Evolutionary conservation across 2,113 vertebrate genomes (phyloP).

Genomic region (Gallinago media): DNA sequence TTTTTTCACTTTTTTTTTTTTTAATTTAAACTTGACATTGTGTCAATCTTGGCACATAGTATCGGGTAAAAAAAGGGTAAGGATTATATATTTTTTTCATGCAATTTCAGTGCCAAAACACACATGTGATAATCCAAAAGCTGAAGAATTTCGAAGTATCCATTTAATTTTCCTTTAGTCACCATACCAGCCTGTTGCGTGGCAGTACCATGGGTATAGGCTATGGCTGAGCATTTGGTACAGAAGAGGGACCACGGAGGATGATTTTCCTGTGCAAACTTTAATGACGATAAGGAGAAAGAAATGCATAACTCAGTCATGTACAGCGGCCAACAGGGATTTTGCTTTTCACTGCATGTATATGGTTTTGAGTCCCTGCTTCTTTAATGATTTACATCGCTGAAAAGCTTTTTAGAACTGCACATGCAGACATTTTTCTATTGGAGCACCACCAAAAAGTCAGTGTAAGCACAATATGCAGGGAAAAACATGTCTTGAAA

Average conservation of each 20-base stretch:
- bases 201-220: neutral
- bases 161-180: neutral
- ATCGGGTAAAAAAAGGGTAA: neutral
- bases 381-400: slow-evolving; percentile 66
- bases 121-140: neutral
- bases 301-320: neutral
- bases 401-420: slow-evolving; percentile 62
- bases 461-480: slow-evolving; percentile 60
- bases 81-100: neutral
- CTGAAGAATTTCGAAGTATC: neutral
- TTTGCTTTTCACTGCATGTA: slow-evolving; percentile 6
- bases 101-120: neutral
- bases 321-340: slow-evolving; percentile 35
- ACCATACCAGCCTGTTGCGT: neutral
- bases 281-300: slow-evolving; percentile 12
- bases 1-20: neutral
- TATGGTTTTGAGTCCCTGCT: slow-evolving; percentile 10
- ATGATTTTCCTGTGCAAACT: slow-evolving; percentile 22
- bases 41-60: neutral
- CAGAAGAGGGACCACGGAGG: neutral
- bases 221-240: neutral
- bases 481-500: slow-evolving; percentile 49
- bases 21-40: neutral
- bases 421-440: slow-evolving; percentile 33
- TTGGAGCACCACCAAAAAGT: slow-evolving; percentile 51